These are phyloP conservation scores for Trachops cirrhosus DNA, from an alignment of 2,797 vertebrate genomes.

Conservation along the genomic window DNA sequence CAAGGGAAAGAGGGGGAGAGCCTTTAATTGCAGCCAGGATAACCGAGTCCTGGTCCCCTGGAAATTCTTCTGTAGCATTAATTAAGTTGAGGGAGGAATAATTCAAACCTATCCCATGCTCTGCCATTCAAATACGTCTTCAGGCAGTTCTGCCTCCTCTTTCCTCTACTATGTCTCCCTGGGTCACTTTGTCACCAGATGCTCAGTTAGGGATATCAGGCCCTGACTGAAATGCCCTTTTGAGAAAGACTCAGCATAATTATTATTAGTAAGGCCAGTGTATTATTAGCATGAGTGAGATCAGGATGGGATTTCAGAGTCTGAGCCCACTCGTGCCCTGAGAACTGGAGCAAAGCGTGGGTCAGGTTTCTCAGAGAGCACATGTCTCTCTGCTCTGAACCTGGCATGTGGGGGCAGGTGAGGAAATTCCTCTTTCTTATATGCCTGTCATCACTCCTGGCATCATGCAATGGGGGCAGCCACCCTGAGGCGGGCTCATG, in stretches of 20 bases:
- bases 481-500: not conserved
- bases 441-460: not conserved
- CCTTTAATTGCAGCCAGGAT: conserved; percentile 55
- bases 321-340: not conserved
- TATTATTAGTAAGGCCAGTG: conserved; percentile 55
- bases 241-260: conserved; percentile 61
- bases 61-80: conserved; percentile 66
- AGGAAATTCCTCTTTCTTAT: not conserved
- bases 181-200: not conserved
- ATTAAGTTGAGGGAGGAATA: conserved; percentile 66
- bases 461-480: not conserved
- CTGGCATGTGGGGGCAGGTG: not conserved
- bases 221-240: conserved; percentile 44
- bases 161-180: not conserved
- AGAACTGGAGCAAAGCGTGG: not conserved
- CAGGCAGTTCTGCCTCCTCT: not conserved
- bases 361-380: not conserved
- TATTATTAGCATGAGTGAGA: conserved; percentile 55
- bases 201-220: conserved; percentile 36
- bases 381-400: not conserved
- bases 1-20: not conserved
- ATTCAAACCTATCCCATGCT: conserved; percentile 31
- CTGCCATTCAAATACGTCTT: conserved; percentile 41
- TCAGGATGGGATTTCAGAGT: conserved; percentile 43
- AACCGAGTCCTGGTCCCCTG: conserved; percentile 18